Evolutionary conservation across 2,113 vertebrate genomes (phyloP).

Genomic region (Cavia porcellus): DNA sequence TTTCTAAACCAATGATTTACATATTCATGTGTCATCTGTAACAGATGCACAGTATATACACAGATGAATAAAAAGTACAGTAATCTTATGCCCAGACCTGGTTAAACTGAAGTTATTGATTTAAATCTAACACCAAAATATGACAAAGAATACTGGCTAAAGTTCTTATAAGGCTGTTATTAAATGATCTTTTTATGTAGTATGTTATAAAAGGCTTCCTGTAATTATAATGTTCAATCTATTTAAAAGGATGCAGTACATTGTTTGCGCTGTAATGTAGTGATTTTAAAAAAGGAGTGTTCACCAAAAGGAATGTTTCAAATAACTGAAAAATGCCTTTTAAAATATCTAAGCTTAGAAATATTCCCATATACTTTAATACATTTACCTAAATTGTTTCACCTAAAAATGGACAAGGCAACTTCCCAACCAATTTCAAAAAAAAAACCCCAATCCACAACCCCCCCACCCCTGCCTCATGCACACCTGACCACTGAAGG

Average conservation of each 20-base stretch:
- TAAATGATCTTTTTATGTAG: not conserved
- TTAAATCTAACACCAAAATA: not conserved
- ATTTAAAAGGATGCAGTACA: not conserved
- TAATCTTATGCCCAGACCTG: not conserved
- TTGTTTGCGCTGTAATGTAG: not conserved
- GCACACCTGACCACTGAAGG: not conserved
- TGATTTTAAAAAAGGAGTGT: not conserved
- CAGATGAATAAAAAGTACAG: not conserved
- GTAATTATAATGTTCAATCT: not conserved
- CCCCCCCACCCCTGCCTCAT: too few relatives aligned
- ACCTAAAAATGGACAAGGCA: not conserved
- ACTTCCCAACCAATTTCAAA: not conserved
- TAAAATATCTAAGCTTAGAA: constrained; percentile 8
- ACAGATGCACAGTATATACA: not conserved
- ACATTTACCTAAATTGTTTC: not conserved
- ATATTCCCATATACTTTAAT: not conserved
- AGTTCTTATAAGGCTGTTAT: not conserved
- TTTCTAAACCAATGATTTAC: not conserved
- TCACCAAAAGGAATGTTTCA: not conserved
- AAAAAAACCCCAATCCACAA: not conserved
- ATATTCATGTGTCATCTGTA: not conserved
- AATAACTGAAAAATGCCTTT: constrained; percentile 21
- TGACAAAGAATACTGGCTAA: not conserved
- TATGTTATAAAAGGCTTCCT: not conserved
- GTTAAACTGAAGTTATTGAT: not conserved